Evolutionary conservation across 2,888 invertebrate genomes (phyloP).

Genomic region (Calameuta filiformis): DNA sequence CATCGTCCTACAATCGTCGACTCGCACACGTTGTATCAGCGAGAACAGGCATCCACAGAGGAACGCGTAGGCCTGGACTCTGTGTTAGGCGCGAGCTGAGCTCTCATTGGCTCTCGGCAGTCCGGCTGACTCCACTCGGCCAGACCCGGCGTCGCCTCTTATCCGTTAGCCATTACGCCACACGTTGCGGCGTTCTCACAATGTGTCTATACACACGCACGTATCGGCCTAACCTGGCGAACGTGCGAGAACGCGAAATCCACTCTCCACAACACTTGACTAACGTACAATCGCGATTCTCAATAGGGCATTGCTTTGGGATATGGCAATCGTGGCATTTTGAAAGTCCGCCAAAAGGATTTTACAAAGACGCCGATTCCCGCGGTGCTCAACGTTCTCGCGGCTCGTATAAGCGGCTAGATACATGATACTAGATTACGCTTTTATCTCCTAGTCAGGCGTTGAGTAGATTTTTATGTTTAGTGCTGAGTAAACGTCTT

Average conservation of each 20-base stretch:
- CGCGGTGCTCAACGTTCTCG: background rate
- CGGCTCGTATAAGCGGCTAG: too few species aligned
- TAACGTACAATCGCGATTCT: background rate
- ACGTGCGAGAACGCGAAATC: background rate
- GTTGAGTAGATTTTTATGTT: background rate
- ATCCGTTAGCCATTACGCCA: slow-evolving; percentile 24
- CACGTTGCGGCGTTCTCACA: slow-evolving; percentile 20
- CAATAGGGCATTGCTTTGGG: background rate
- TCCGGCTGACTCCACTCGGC: slow-evolving; percentile 33
- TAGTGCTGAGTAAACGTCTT: background rate
- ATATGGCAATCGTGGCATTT: background rate
- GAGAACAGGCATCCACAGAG: background rate
- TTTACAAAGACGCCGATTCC: background rate
- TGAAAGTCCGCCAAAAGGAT: background rate
- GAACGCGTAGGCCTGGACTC: background rate
- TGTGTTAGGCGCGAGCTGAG: background rate
- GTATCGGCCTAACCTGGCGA: background rate
- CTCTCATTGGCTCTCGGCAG: slow-evolving; percentile 27
- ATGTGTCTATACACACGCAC: background rate
- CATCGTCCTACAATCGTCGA: background rate
- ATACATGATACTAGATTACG: background rate
- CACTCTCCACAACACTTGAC: background rate
- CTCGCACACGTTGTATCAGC: background rate
- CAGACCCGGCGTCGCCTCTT: slow-evolving; percentile 47
- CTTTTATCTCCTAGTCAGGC: background rate